Conservation (phyloP, 2,113 vertebrate genomes). For the Oreochromis niloticus region DNA sequence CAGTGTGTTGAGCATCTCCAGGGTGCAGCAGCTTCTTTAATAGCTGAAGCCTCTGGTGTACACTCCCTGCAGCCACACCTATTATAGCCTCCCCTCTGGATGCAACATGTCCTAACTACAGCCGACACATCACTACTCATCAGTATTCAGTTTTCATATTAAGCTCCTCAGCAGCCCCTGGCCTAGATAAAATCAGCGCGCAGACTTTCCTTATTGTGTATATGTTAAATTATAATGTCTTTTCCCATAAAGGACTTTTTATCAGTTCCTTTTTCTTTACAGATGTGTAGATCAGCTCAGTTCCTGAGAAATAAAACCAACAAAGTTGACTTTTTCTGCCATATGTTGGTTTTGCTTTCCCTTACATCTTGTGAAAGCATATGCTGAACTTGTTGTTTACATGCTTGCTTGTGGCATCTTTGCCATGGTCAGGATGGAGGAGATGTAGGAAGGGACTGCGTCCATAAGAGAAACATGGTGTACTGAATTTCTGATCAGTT, state of each 20-base stretch:
- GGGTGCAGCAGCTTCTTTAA: constrained; percentile 15
- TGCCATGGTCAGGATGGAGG: neutral
- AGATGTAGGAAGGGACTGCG: neutral
- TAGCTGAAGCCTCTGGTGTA: neutral
- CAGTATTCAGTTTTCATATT: constrained; percentile 33
- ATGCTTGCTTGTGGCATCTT: neutral
- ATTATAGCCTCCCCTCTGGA: neutral
- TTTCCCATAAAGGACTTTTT: neutral
- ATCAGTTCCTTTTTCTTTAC: neutral
- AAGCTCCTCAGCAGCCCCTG: constrained; percentile 9
- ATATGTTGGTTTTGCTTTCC: neutral
- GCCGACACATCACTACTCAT: constrained; percentile 8
- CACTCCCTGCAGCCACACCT: constrained; percentile 2
- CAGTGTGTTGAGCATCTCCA: neutral
- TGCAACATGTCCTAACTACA: neutral
- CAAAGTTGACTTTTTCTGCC: neutral
- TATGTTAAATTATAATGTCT: neutral
- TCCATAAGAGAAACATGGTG: constrained; percentile 11
- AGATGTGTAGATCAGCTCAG: neutral
- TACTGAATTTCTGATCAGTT: constrained; percentile 5
- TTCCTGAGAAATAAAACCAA: neutral
- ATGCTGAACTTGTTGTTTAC: neutral
- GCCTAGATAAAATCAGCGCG: constrained; percentile 10
- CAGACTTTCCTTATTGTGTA: neutral
- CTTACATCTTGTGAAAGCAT: neutral